These are phyloP conservation scores for Prinia subflava DNA, from an alignment of 2,113 vertebrate species.

Conservation along the genomic window DNA sequence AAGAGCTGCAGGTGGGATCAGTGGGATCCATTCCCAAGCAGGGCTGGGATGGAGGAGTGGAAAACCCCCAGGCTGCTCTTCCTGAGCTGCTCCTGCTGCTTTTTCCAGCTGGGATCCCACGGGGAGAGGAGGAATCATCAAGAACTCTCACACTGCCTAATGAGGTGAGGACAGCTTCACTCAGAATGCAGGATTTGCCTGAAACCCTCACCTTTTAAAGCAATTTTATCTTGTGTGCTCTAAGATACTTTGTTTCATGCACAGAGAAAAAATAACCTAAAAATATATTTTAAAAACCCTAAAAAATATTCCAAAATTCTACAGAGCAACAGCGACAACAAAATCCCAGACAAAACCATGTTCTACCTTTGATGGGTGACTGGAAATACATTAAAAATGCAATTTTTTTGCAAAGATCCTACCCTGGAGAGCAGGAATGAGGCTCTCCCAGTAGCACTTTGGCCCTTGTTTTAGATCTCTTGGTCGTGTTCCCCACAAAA, in stretches of 20 bases:
- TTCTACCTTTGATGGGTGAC: neutral
- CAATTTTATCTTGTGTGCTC: neutral
- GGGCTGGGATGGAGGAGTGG: neutral
- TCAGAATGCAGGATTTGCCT: neutral
- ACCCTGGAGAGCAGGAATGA: neutral
- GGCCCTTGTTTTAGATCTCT: neutral
- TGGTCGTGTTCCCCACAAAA: neutral
- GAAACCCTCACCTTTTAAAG: neutral
- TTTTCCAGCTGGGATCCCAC: neutral
- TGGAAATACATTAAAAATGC: neutral
- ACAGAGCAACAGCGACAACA: neutral
- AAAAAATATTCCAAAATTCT: neutral
- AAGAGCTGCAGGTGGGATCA: neutral
- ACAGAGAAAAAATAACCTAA: neutral
- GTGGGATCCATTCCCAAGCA: neutral
- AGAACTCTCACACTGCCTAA: neutral
- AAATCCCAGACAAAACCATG: neutral
- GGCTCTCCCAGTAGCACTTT: neutral
- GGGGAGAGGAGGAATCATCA: neutral
- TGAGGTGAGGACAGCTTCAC: neutral
- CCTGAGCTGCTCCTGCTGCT: neutral
- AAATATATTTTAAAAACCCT: too few species aligned
- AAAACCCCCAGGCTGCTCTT: neutral
- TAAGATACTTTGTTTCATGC: accelerated
- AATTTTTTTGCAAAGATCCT: neutral